These are phyloP conservation scores for Coreoperca whiteheadi DNA, from an alignment of 2,113 vertebrate species.

Conservation along the genomic window DNA sequence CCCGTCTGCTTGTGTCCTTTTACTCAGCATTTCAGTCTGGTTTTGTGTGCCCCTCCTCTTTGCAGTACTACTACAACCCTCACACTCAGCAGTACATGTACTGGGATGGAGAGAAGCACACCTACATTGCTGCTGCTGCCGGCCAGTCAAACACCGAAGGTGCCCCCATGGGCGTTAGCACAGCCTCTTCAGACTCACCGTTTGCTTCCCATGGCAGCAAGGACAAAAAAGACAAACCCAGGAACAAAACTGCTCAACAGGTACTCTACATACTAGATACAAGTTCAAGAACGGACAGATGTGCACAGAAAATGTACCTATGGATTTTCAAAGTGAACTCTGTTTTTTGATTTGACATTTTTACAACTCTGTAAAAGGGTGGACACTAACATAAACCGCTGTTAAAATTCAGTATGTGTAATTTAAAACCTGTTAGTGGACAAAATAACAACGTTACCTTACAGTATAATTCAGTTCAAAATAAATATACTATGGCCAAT, in stretches of 20 bases:
- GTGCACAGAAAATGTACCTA: not conserved
- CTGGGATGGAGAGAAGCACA: constrained; percentile 91
- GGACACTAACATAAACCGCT: not conserved
- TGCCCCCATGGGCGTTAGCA: constrained; percentile 28
- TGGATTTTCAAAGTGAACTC: not conserved
- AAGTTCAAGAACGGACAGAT: not conserved
- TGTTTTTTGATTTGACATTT: not conserved
- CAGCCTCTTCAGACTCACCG: constrained; percentile 75
- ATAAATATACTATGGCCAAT: not conserved
- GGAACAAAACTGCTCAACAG: constrained; percentile 93
- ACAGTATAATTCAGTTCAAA: not conserved
- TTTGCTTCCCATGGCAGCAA: constrained; percentile 73
- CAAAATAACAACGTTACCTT: not conserved
- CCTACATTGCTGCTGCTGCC: constrained; percentile 87
- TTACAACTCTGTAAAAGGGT: not conserved
- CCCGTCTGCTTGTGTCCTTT: not conserved
- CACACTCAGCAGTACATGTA: constrained; percentile 92
- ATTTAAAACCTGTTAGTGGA: not conserved
- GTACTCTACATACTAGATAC: constrained; percentile 61
- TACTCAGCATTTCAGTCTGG: constrained; percentile 7
- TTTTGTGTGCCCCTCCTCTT: not conserved
- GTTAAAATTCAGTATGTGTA: not conserved
- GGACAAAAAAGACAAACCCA: constrained; percentile 93
- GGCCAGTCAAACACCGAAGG: constrained; percentile 77
- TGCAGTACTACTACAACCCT: constrained; percentile 92